Evolutionary conservation across 2,888 invertebrate species (phyloP).

Genomic region (Melolontha melolontha): DNA sequence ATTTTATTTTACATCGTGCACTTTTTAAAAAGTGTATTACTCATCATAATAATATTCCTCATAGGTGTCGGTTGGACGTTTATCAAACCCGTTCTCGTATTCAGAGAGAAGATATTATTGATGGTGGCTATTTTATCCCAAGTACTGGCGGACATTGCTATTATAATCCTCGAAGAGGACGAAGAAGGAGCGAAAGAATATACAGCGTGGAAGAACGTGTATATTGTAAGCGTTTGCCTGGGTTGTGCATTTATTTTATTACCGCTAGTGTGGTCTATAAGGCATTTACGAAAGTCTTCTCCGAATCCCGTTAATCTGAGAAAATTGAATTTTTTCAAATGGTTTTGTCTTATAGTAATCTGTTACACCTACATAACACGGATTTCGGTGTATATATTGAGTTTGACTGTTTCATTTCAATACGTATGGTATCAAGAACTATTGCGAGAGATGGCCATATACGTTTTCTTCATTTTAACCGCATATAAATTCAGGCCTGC

Average conservation of each 20-base stretch:
- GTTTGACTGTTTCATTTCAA: conserved; percentile 96
- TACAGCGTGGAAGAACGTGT: conserved; percentile 90
- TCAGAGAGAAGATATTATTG: conserved; percentile 96
- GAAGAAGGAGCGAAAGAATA: conserved; percentile 93
- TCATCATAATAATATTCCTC: conserved; percentile 95
- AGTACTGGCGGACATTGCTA: conserved; percentile 96
- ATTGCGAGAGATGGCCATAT: conserved; percentile 94
- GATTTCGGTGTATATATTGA: conserved; percentile 92
- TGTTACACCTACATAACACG: conserved; percentile 98
- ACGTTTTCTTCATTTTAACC: conserved; percentile 94
- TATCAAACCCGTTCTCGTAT: conserved; percentile 95
- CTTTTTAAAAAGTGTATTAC: conserved; percentile 77
- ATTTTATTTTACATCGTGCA: conserved; percentile 97
- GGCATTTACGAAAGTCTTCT: conserved; percentile 91
- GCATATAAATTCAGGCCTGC: conserved; percentile 97
- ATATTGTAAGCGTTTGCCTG: conserved; percentile 92
- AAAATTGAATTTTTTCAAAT: conserved; percentile 87
- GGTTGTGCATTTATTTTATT: conserved; percentile 97
- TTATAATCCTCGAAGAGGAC: conserved; percentile 97
- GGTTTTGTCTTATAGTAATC: conserved; percentile 97
- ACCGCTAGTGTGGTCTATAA: conserved; percentile 98
- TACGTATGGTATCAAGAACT: conserved; percentile 97
- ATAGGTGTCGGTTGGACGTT: conserved; percentile 99
- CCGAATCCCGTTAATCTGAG: conserved; percentile 92
- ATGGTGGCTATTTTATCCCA: conserved; percentile 98